Evolutionary conservation across 2,888 invertebrate species (phyloP).

Genomic region (Willowsia nigromaculata): DNA sequence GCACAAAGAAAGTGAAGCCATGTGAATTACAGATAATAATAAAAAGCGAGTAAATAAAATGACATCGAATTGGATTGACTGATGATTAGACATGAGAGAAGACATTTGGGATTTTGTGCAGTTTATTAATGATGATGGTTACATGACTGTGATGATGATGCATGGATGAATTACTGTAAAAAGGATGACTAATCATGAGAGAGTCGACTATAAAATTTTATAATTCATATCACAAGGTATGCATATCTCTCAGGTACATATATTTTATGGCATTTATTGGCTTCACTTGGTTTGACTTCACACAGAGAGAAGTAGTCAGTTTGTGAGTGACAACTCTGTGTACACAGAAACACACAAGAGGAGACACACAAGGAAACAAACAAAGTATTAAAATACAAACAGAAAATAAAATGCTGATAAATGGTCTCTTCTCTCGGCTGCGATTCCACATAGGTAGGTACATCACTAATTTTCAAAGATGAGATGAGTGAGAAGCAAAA

Average conservation of each 20-base stretch:
- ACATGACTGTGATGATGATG: background rate
- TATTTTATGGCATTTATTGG: too few relatives aligned
- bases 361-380: background rate
- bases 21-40: background rate
- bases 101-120: background rate
- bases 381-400: background rate
- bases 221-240: background rate
- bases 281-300: too few relatives aligned
- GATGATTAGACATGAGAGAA: background rate
- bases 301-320: too few relatives aligned
- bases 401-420: background rate
- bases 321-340: background rate
- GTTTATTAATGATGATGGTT: background rate
- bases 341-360: background rate
- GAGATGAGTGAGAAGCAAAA: background rate
- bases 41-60: background rate
- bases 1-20: background rate
- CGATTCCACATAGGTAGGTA: too few relatives aligned
- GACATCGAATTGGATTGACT: background rate
- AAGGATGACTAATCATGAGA: conserved; percentile 26
- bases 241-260: background rate
- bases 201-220: background rate
- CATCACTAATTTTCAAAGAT: background rate
- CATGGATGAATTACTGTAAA: conserved; percentile 10
- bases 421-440: background rate